Percentiles rank a stretch among this genome's conserved stretches.
phyloP scores from a whole-genome alignment of 2,888 invertebrate species.

The Drosophila longiperda region DNA sequence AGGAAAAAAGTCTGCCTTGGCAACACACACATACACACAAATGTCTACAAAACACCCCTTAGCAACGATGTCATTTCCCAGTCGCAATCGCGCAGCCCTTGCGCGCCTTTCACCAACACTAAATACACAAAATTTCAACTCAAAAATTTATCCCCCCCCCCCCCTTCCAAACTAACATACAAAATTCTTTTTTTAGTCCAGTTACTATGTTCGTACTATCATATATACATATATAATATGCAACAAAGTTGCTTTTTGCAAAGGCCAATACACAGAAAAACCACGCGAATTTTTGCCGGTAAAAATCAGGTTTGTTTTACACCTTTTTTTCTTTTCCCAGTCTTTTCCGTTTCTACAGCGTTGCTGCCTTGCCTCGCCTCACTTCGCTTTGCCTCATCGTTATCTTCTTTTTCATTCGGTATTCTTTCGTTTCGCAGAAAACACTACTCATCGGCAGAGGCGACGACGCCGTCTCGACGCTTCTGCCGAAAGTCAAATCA shows the following conservation, averaged over 20 bases:
- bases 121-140: slow-evolving; percentile 74
- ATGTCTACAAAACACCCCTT: slow-evolving; percentile 75
- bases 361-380: slow-evolving; percentile 40
- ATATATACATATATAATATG: slow-evolving; percentile 41
- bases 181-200: slow-evolving; percentile 50
- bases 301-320: slow-evolving; percentile 81
- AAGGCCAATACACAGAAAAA: slow-evolving; percentile 54
- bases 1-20: slow-evolving; percentile 48
- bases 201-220: slow-evolving; percentile 38
- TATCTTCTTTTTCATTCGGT: slow-evolving; percentile 63
- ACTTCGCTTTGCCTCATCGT: slow-evolving; percentile 52
- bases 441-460: slow-evolving; percentile 71
- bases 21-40: slow-evolving; percentile 52
- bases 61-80: slow-evolving; percentile 61
- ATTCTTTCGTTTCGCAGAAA: slow-evolving; percentile 68
- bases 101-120: slow-evolving; percentile 54
- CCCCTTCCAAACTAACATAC: slow-evolving; percentile 43
- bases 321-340: slow-evolving; percentile 59
- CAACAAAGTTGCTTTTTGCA: slow-evolving; percentile 46
- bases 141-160: slow-evolving; percentile 35
- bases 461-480: slow-evolving; percentile 60
- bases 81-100: slow-evolving; percentile 65
- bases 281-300: slow-evolving; percentile 81
- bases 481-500: slow-evolving; percentile 45
- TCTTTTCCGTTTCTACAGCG: slow-evolving; percentile 54